phyloP scores from a whole-genome alignment of 2,113 vertebrate genomes.

The Ameiurus melas region DNA sequence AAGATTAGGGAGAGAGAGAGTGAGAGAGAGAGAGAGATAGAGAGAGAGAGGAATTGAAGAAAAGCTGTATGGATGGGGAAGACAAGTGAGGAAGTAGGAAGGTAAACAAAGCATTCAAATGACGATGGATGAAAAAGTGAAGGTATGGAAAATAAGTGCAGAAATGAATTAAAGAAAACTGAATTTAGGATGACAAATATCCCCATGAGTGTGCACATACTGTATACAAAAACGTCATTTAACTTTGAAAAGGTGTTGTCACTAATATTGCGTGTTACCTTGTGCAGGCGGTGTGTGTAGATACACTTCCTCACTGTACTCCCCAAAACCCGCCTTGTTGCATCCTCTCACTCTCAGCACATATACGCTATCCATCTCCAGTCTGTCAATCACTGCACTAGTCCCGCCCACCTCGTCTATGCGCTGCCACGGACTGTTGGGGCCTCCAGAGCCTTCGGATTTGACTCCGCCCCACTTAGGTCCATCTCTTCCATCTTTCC shows the following conservation, averaged over 20 bases:
- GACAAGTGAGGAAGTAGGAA: constrained; percentile 45
- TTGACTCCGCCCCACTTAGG: constrained; percentile 82
- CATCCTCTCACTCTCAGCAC: constrained; percentile 89
- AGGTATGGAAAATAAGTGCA: constrained; percentile 45
- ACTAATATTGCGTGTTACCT: constrained; percentile 67
- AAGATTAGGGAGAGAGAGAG: constrained; percentile 1
- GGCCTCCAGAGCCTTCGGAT: constrained; percentile 74
- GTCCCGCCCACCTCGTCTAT: constrained; percentile 89
- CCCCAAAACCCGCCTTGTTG: constrained; percentile 93
- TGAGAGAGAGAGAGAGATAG: background rate
- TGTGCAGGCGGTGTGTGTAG: constrained; percentile 91
- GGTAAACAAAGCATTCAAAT: constrained; percentile 54
- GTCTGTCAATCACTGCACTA: constrained; percentile 83
- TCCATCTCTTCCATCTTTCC: constrained; percentile 73
- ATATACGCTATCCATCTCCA: constrained; percentile 89
- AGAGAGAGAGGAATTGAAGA: background rate
- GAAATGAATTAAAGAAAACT: constrained; percentile 6
- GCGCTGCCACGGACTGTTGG: constrained; percentile 83
- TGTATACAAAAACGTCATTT: background rate
- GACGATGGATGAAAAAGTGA: constrained; percentile 51
- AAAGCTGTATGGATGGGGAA: constrained; percentile 3
- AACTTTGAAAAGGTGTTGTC: background rate
- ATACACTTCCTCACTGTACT: constrained; percentile 95
- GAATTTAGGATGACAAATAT: constrained; percentile 12
- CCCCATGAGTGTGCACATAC: background rate